phyloP scores from a whole-genome alignment of 2,888 invertebrate species.

The Dicyrtomina minuta region DNA sequence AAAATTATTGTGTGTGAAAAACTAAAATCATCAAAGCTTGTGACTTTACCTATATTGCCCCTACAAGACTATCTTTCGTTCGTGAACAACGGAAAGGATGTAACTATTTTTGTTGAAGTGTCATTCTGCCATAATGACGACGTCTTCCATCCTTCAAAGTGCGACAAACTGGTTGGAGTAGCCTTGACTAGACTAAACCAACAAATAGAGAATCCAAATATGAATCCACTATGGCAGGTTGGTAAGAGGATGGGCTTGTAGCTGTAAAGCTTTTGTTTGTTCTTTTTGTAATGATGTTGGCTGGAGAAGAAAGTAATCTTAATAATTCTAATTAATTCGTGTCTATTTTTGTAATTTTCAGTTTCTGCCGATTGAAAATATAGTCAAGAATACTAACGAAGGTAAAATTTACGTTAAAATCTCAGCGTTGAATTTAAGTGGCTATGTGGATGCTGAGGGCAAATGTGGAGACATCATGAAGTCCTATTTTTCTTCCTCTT shows the following conservation, averaged over 20 bases:
- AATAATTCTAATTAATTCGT: neutral
- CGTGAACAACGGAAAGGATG: neutral
- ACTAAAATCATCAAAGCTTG: neutral
- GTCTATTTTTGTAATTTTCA: neutral
- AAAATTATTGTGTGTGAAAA: neutral
- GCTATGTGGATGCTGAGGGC: neutral
- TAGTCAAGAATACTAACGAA: neutral
- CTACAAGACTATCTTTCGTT: neutral
- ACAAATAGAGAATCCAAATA: neutral
- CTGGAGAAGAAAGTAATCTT: too few relatives aligned
- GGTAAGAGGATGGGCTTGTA: too few relatives aligned
- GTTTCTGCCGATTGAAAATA: neutral
- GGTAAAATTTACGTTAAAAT: constrained; percentile 8
- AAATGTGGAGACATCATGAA: neutral
- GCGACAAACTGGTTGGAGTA: neutral
- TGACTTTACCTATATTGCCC: neutral
- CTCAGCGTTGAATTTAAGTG: neutral
- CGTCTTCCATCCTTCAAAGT: neutral
- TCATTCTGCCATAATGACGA: neutral
- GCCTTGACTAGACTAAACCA: neutral
- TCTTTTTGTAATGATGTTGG: too few relatives aligned
- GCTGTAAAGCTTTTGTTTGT: too few relatives aligned
- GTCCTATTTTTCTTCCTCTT: constrained; percentile 1
- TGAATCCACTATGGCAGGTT: constrained; percentile 16
- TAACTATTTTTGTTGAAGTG: constrained; percentile 2